Percentiles rank a stretch among this genome's conserved stretches.
Conservation (phyloP, 2,888 invertebrate species). For the Clistopyga incitator region DNA sequence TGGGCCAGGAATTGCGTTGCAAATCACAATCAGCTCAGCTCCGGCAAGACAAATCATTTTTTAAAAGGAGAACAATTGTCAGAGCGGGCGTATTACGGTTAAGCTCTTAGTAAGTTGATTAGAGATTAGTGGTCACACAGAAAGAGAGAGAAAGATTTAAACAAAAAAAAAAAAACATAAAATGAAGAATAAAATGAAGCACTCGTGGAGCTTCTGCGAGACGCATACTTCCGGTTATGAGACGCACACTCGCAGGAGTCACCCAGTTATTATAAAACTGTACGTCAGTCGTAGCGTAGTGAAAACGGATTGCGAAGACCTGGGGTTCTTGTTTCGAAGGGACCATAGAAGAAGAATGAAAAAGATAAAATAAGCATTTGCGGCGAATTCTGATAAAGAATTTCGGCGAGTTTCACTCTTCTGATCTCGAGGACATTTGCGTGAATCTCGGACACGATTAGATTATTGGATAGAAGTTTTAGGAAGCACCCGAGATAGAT, state of each 20-base stretch:
- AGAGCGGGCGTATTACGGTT: conserved; percentile 83
- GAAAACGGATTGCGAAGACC: conserved; percentile 32
- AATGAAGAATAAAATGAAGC: conserved; percentile 55
- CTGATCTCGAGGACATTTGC: conserved; percentile 23
- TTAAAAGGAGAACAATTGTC: conserved; percentile 80
- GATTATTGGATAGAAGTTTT: conserved; percentile 44
- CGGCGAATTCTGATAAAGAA: conserved; percentile 48
- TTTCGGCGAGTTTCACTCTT: conserved; percentile 33
- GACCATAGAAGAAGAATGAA: conserved; percentile 52
- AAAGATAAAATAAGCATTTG: conserved; percentile 19
- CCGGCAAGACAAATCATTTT: conserved; percentile 83
- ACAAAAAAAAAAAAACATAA: conserved; percentile 55
- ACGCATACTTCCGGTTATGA: conserved; percentile 21
- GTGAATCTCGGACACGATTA: background rate
- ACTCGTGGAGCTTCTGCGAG: conserved; percentile 59
- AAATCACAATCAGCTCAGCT: conserved; percentile 84
- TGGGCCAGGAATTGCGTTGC: conserved; percentile 85
- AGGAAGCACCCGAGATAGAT: conserved; percentile 62
- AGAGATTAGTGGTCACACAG: conserved; percentile 76
- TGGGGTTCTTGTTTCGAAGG: conserved; percentile 55
- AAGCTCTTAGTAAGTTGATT: conserved; percentile 82
- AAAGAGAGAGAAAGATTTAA: conserved; percentile 64
- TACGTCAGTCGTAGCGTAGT: conserved; percentile 43
- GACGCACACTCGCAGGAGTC: conserved; percentile 45
- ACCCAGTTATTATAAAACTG: conserved; percentile 48